A percentile compares a stretch with the other conserved stretches of the same genome.
Conservation (phyloP, 64 coral and sea anemone species). For the Pocillopora damicornis region DNA sequence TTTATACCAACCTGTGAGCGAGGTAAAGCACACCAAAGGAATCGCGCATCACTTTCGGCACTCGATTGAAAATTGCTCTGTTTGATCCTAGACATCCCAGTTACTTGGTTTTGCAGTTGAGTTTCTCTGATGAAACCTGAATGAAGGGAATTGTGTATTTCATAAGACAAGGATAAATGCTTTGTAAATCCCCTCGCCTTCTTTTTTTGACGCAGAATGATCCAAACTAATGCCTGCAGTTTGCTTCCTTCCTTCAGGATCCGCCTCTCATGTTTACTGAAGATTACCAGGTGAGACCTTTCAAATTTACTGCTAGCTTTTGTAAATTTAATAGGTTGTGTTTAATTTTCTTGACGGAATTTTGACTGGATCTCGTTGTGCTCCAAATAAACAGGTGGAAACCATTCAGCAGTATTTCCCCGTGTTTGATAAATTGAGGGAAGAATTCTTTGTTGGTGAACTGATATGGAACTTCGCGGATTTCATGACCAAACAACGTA, state of each 20-base stretch:
- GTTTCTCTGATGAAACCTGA: no score
- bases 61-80: no score
- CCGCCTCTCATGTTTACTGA: conserved; percentile 89
- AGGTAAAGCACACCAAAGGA: no score
- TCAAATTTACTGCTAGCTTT: no score
- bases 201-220: background rate
- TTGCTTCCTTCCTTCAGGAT: conserved; percentile 33
- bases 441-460: conserved; percentile 86
- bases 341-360: no score
- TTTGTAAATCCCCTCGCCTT: background rate
- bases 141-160: no score
- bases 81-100: no score
- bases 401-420: conserved; percentile 84
- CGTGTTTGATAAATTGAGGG: conserved; percentile 90
- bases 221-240: background rate
- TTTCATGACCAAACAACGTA: conserved; percentile 92
- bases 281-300: conserved; percentile 77
- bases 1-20: no score
- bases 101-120: no score
- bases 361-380: background rate
- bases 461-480: conserved; percentile 98
- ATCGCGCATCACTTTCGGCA: no score
- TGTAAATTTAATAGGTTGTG: no score
- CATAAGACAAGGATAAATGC: no score
- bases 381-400: conserved; percentile 48